Conservation (phyloP, 37 sponge, comb jelly and placozoan genomes). For the Bolinopsis microptera region DNA sequence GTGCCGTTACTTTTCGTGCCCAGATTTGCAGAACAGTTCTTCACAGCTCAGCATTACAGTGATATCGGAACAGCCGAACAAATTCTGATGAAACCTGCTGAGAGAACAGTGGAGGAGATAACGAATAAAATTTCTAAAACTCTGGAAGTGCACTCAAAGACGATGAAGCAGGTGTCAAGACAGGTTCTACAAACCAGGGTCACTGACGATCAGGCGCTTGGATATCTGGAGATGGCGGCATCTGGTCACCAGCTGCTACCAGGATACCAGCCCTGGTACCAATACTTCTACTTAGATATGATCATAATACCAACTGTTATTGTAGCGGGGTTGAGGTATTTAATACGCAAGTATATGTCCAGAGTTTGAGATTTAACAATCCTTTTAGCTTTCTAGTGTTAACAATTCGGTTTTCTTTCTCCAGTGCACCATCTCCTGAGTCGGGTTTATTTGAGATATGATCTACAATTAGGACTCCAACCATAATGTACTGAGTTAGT, state of each 20-base stretch:
- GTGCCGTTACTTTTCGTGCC: constrained; percentile 19
- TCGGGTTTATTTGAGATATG: too few relatives aligned
- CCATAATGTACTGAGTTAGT: too few relatives aligned
- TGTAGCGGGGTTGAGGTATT: background rate
- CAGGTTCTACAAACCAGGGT: background rate
- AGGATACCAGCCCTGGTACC: constrained; percentile 61
- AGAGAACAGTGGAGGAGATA: constrained; percentile 39
- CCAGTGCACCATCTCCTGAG: too few relatives aligned
- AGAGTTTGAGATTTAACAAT: too few relatives aligned
- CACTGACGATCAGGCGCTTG: constrained; percentile 40
- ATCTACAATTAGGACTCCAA: too few relatives aligned
- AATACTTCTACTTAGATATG: constrained; percentile 23
- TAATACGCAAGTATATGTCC: background rate
- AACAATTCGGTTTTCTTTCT: too few relatives aligned
- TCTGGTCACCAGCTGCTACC: background rate
- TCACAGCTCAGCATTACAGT: background rate
- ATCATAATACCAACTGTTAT: background rate
- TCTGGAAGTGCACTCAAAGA: background rate
- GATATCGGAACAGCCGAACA: constrained; percentile 13
- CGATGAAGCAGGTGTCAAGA: background rate
- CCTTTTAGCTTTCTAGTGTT: too few relatives aligned
- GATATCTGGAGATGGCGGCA: constrained; percentile 6
- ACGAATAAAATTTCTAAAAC: background rate
- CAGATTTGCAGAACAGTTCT: constrained; percentile 39
- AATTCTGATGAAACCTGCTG: background rate